Base-by-base conservation (phyloP, 2,888 invertebrate genomes). In the Aricia artaxerxes region DNA sequence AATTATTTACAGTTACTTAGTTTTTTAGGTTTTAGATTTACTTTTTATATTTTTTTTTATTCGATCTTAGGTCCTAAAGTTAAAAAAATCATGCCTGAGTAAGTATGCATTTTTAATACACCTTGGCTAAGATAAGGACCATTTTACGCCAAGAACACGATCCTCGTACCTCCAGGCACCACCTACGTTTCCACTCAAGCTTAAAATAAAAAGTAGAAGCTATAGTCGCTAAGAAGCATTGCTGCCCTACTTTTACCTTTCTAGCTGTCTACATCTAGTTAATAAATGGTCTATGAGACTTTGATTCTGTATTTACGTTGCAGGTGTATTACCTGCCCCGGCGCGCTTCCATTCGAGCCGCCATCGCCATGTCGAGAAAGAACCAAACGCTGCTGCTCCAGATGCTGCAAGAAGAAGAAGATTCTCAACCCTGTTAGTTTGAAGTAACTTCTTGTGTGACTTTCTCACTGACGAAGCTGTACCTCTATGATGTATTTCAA, bases 41-140 rank as follows among this genome's bases (percentile, higher is more conserved):
- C 81, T 81, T 84, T 82, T 78, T 82, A 85, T 88, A 87, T 85
- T 84, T 82, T 83, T 86, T 85, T 85, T 53, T 3, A 85, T 85
- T 83, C 86, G 84, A 87, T 81, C 81, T 84, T 83, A 81, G 82
- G 77, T 80, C 85, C 85, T 83, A 85, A 81, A 82, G 82, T 86
- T 83, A 82, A 81, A 82, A 92, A 92, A 93, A 93, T 92, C 85
- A 94, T 94, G 94, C 91, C 92, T 81, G 93, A 92, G 94, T 93
- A 84, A 94, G 93, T 91, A 83, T 44, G 13, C 4, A 38, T 38
- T 35, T 69, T 69, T 38, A 38, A 69, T 69, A 13, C 35, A 24
- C 11, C 31, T 31, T 9, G 3, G 1, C 24, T 64, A 64, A 16
- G 60, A 4, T 1, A n/a, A 7, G 4, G 0, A 7, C 5, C 61